Evolutionary conservation across 2,888 invertebrate genomes (phyloP), one percentile per base, ranked within the genome.

Genomic region (Apodemia zela): DNA sequence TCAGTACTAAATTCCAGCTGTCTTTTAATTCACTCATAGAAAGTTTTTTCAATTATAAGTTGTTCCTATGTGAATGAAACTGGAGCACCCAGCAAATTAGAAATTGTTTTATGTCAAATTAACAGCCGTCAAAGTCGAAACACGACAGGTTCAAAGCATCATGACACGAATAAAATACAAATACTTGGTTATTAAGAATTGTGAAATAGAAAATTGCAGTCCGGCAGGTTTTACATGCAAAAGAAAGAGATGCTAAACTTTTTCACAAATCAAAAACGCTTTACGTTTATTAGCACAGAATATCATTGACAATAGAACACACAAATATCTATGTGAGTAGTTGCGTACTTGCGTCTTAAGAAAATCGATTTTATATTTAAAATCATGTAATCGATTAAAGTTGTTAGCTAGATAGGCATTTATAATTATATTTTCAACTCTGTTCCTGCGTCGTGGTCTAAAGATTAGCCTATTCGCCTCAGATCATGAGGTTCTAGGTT

Each of bases 81-180:
- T 78, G 72, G 81, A 85, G 73, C 84, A 82, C 54, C 54, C 54
- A 54, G 54, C 54, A 54, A 85, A 78, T 81, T 79, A 80, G 81
- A 13, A 87, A 80, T 82, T 85, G 85, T 80, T 86, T 85, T 84
- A 87, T 81, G 87, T 89, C 86, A 89, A 88, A 82, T 75, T 15
- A 29, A 25, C 29, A 25, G 54, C 54, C 54, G 54, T 57, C 54
- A 57, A 57, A 57, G 25, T 29, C 54, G 54, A 57, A 57, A 29
- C 54, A 15, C 54, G 54, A 57, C 29, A 57, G 54, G 54, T 57
- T 29, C 54, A 84, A 86, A 82, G 87, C 87, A 86, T 86, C 86
- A 75, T 66, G 68, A 79, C 42, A 67, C 76, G 68, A 68, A 71
- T 59, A 72, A 71, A 70, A 61, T 25, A 38, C 67, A 69, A 42